These are phyloP conservation scores for Drosophila kuntzei DNA, from an alignment of 2,888 invertebrate genomes.

Conservation along the genomic window DNA sequence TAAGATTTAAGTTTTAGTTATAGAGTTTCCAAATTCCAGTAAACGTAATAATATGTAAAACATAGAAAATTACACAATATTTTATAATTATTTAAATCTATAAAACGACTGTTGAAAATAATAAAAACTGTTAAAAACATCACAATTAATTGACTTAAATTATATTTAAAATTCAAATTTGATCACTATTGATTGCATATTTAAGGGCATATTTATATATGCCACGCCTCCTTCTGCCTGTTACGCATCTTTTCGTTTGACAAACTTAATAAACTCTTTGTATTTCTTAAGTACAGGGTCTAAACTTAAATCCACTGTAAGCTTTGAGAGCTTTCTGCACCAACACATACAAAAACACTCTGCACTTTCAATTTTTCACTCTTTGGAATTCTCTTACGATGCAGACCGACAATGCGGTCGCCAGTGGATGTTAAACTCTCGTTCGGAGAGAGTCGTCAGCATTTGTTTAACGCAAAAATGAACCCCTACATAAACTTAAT, in stretches of 20 bases:
- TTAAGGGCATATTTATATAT: not conserved
- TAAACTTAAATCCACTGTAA: not conserved
- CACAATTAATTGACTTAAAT: not conserved
- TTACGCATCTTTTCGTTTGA: not conserved
- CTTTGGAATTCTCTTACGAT: not conserved
- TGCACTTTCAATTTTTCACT: too few relatives aligned
- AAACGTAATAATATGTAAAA: not conserved
- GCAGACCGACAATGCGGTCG: not conserved
- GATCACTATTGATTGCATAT: not conserved
- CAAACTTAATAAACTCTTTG: not conserved
- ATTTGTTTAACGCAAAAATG: not conserved
- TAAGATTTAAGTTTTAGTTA: constrained; percentile 12
- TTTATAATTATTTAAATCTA: constrained; percentile 1
- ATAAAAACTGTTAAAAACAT: not conserved
- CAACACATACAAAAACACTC: not conserved
- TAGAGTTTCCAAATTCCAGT: constrained; percentile 9
- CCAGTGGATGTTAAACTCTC: not conserved
- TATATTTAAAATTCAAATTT: not conserved
- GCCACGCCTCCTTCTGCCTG: not conserved
- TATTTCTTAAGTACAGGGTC: not conserved
- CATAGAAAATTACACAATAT: not conserved
- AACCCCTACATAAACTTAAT: not conserved
- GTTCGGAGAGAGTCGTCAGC: not conserved
- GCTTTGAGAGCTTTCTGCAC: not conserved
- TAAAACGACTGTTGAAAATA: constrained; percentile 3